These are phyloP conservation scores for Oreochromis aureus DNA, from an alignment of 2,113 vertebrate species.

Conservation along the genomic window DNA sequence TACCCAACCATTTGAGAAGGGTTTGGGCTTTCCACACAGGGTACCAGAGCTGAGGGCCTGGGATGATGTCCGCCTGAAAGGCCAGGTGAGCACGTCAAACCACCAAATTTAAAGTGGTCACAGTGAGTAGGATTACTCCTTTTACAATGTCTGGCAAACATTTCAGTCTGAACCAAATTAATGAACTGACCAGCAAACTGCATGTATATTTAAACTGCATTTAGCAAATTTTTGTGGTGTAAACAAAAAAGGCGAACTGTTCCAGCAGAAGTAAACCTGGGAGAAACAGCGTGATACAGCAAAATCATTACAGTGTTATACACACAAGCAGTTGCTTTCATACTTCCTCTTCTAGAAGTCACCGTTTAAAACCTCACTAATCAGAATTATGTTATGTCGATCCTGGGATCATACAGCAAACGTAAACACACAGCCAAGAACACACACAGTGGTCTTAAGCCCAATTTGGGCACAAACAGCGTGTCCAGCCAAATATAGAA, in stretches of 20 bases:
- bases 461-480: conserved; percentile 69
- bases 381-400: neutral
- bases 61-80: conserved; percentile 68
- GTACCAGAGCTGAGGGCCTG: conserved; percentile 68
- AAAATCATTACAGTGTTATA: neutral
- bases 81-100: conserved; percentile 61
- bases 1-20: conserved; percentile 77
- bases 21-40: conserved; percentile 74
- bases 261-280: neutral
- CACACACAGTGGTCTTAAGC: conserved; percentile 11
- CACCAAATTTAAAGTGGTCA: neutral
- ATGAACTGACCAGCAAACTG: neutral
- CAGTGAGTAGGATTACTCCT: neutral
- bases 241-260: neutral
- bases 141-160: neutral
- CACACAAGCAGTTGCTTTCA: neutral
- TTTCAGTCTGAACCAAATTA: neutral
- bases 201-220: neutral
- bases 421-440: neutral
- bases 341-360: neutral
- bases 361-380: neutral
- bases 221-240: neutral
- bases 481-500: conserved; percentile 69
- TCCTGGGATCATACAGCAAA: neutral
- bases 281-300: neutral